Evolutionary conservation across 2,797 vertebrate species (phyloP).

Genomic region (Loriculus beryllinus): DNA sequence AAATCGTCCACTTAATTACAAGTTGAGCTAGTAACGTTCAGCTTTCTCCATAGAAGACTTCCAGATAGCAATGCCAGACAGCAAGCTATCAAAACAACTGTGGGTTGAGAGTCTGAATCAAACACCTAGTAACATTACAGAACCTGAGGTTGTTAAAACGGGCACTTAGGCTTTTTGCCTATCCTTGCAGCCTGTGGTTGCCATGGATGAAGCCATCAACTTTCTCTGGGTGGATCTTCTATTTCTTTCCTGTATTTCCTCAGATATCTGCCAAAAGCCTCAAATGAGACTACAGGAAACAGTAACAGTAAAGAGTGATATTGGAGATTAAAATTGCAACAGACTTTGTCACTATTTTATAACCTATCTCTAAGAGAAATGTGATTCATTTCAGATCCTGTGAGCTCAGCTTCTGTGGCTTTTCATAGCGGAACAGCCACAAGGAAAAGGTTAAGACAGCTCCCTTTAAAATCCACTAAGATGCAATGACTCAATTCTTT

Average conservation of each 20-base stretch:
- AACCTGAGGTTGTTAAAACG: not conserved
- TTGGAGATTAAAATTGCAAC: not conserved
- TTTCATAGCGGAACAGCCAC: not conserved
- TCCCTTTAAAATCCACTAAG: not conserved
- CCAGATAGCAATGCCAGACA: not conserved
- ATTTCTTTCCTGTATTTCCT: slow-evolving; percentile 66
- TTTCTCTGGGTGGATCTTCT: slow-evolving; percentile 37
- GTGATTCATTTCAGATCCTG: not conserved
- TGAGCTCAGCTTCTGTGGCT: not conserved
- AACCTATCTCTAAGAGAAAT: not conserved
- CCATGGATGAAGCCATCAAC: slow-evolving; percentile 15
- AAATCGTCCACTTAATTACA: not conserved
- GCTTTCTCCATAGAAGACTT: not conserved
- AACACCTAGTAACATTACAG: not conserved
- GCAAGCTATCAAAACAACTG: not conserved
- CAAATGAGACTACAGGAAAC: slow-evolving; percentile 6
- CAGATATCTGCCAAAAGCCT: slow-evolving; percentile 27
- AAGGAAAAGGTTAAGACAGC: not conserved
- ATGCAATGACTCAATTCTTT: not conserved
- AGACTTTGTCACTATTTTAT: not conserved
- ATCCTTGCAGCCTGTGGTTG: slow-evolving; percentile 8
- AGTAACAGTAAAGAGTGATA: not conserved
- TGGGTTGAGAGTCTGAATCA: not conserved
- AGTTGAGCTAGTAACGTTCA: not conserved
- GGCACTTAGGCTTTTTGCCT: not conserved